phyloP scores from a whole-genome alignment of 2,888 invertebrate species.

The Monopis laevigella region DNA sequence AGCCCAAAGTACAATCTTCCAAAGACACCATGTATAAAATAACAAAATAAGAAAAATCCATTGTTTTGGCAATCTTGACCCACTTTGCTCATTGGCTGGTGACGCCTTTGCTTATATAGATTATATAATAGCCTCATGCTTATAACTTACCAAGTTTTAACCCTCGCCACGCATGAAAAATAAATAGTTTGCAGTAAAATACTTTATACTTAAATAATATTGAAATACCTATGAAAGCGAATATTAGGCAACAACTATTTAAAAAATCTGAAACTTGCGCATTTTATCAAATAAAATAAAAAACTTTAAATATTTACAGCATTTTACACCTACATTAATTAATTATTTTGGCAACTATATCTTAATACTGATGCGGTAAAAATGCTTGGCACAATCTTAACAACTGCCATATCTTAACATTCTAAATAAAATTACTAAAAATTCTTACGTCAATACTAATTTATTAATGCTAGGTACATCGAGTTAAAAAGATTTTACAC shows the following conservation, averaged over 20 bases:
- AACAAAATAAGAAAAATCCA: no score
- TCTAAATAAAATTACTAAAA: slow-evolving; percentile 57
- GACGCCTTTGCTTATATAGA: no score
- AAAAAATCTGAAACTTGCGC: not conserved
- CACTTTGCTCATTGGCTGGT: no score
- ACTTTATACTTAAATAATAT: no score
- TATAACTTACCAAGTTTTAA: slow-evolving; percentile 9
- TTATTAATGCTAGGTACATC: slow-evolving; percentile 45
- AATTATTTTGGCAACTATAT: slow-evolving; percentile 58
- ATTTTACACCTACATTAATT: slow-evolving; percentile 48
- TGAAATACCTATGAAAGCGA: slow-evolving; percentile 12
- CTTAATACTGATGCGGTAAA: slow-evolving; percentile 68
- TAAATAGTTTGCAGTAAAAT: slow-evolving; percentile 43
- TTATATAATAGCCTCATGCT: no score
- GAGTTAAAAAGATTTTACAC: slow-evolving; percentile 59
- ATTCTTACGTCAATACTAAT: slow-evolving; percentile 46
- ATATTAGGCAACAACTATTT: slow-evolving; percentile 9
- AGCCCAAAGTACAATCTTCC: no score
- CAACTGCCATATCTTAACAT: slow-evolving; percentile 43
- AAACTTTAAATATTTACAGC: slow-evolving; percentile 49
- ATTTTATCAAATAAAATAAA: slow-evolving; percentile 6
- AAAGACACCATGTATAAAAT: no score
- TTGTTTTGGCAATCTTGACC: no score
- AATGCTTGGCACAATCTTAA: slow-evolving; percentile 65
- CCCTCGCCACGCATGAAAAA: slow-evolving; percentile 48